Percentiles rank a stretch among this genome's conserved stretches.
Evolutionary conservation across 2,113 vertebrate genomes (phyloP).

Genomic region (Caranx melampygus): DNA sequence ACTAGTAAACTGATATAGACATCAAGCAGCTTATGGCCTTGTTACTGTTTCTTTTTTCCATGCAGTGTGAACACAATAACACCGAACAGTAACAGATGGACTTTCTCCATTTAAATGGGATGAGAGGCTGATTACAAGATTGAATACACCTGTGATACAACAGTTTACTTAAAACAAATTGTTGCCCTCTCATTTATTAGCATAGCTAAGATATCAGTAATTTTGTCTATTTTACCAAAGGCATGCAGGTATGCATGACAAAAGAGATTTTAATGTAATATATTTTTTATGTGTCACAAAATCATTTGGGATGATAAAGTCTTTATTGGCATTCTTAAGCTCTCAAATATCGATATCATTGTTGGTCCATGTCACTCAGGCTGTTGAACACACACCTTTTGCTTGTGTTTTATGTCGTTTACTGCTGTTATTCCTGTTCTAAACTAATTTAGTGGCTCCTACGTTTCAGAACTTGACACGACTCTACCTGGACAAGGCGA

Average conservation of each 20-base stretch:
- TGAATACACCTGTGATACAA: neutral
- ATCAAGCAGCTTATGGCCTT: neutral
- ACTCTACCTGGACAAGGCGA: slow-evolving; percentile 95
- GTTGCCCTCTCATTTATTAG: too few relatives aligned
- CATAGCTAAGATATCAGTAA: too few relatives aligned
- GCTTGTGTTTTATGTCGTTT: neutral
- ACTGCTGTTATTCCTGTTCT: neutral
- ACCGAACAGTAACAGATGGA: neutral
- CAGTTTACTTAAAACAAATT: neutral
- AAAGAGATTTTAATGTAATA: too few relatives aligned
- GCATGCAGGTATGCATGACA: too few relatives aligned
- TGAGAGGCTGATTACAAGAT: neutral
- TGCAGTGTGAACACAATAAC: too few relatives aligned
- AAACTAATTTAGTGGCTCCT: neutral
- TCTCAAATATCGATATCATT: neutral
- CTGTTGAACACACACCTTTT: neutral
- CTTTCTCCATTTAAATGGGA: neutral
- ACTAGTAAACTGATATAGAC: neutral
- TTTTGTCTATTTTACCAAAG: too few relatives aligned
- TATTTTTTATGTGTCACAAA: too few relatives aligned
- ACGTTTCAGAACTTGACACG: slow-evolving; percentile 88
- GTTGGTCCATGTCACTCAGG: neutral
- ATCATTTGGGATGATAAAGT: too few relatives aligned
- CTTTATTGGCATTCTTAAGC: neutral
- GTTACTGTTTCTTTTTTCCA: too few relatives aligned